phyloP scores from a whole-genome alignment of 2,113 vertebrate genomes.

The Pionites leucogaster region DNA sequence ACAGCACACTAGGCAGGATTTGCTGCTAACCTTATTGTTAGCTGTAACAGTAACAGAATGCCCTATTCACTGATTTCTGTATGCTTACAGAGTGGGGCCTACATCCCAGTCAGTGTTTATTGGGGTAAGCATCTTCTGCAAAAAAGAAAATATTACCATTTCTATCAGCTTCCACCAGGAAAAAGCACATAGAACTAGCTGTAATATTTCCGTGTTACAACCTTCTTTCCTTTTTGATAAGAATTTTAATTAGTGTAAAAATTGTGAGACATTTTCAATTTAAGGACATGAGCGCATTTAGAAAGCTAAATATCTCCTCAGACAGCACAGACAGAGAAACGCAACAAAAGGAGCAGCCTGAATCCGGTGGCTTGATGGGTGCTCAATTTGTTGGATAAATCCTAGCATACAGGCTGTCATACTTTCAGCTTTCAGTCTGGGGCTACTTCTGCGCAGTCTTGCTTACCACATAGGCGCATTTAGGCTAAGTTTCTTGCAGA shows the following conservation, averaged over 20 bases:
- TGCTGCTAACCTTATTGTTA: neutral
- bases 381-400: neutral
- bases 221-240: neutral
- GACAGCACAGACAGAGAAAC: neutral
- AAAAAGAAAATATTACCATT: neutral
- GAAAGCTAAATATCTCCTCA: neutral
- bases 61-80: neutral
- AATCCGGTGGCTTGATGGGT: neutral
- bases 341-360: neutral
- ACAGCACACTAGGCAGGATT: neutral
- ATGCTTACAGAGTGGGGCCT: too few relatives aligned
- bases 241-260: neutral
- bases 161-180: neutral
- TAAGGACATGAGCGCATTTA: neutral
- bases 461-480: neutral
- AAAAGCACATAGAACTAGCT: neutral
- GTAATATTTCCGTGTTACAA: neutral
- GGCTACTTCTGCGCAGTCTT: neutral
- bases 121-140: neutral
- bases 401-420: rapidly evolving
- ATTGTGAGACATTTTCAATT: neutral
- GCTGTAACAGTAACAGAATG: neutral
- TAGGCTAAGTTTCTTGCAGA: neutral
- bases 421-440: neutral
- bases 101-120: neutral